phyloP scores from a whole-genome alignment of 2,797 vertebrate genomes.

The Ambastaia sidthimunki region DNA sequence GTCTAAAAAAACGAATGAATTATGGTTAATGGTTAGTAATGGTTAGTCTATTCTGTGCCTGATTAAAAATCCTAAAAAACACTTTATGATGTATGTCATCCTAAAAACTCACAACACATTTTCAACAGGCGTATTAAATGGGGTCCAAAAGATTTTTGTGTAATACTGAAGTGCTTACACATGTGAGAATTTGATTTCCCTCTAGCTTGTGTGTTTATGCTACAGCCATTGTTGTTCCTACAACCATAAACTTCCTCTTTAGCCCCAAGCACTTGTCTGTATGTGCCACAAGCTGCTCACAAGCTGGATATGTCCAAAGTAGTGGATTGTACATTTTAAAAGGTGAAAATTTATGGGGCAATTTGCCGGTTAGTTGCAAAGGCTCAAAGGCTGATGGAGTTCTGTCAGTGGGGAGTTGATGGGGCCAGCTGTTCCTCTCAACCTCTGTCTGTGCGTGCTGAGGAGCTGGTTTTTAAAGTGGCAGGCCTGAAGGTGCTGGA shows the following conservation, averaged over 20 bases:
- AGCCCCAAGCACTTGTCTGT: slow-evolving; percentile 50
- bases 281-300: slow-evolving; percentile 32
- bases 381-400: slow-evolving; percentile 28
- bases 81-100: not conserved
- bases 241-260: slow-evolving; percentile 64
- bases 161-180: slow-evolving; percentile 45
- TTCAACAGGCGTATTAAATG: no score
- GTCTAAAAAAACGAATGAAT: not conserved
- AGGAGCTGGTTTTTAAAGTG: slow-evolving; percentile 9
- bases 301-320: slow-evolving; percentile 19
- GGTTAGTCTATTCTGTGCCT: not conserved
- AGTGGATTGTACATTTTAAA: slow-evolving; percentile 16
- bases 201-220: slow-evolving; percentile 52
- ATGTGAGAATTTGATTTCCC: slow-evolving; percentile 65
- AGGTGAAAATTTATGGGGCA: slow-evolving; percentile 39
- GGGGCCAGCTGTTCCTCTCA: slow-evolving; percentile 44
- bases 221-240: slow-evolving; percentile 60
- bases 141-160: not conserved
- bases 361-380: slow-evolving; percentile 38
- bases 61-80: not conserved
- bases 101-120: not conserved
- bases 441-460: slow-evolving; percentile 20
- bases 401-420: slow-evolving; percentile 36
- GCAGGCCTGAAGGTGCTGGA: not conserved
- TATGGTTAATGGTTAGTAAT: no score